Evolutionary conservation across 2,113 vertebrate species (phyloP).

Genomic region (Trematocara macrostoma): DNA sequence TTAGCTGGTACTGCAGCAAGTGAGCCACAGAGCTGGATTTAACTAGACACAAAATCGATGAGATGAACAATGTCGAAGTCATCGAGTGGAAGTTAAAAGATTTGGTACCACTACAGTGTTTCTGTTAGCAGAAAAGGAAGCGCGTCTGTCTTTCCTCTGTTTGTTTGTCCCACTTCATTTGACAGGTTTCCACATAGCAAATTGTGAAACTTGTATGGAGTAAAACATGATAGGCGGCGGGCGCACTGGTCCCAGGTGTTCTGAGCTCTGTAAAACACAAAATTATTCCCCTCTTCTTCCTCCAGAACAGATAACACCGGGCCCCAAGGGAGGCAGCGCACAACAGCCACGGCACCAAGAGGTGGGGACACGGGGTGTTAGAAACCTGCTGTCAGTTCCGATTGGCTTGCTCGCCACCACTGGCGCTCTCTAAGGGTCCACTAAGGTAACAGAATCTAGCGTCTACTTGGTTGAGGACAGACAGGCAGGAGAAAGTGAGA

Average conservation of each 20-base stretch:
- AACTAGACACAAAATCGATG: constrained; percentile 4
- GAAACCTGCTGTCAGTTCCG: constrained; percentile 51
- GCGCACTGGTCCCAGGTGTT: background rate
- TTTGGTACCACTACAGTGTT: background rate
- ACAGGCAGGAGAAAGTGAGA: background rate
- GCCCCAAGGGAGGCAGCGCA: constrained; percentile 16
- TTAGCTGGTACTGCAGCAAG: background rate
- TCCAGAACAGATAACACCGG: constrained; percentile 12
- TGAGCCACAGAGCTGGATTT: background rate
- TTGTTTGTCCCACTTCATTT: background rate
- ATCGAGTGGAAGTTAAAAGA: background rate
- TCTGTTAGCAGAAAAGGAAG: background rate
- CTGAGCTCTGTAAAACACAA: constrained; percentile 10
- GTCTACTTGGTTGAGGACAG: background rate
- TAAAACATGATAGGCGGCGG: background rate
- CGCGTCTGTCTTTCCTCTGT: background rate
- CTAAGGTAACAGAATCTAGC: background rate
- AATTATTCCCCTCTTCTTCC: background rate
- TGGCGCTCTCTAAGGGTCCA: background rate
- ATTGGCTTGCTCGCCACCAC: constrained; percentile 18
- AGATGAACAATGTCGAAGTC: background rate
- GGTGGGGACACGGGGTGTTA: background rate
- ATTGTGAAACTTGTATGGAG: background rate
- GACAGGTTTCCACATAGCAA: background rate
- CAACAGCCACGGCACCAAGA: constrained; percentile 1